Evolutionary conservation across 2,888 invertebrate species (phyloP), one percentile per base, ranked within the genome.

Genomic region (Sarcophaga variegata): DNA sequence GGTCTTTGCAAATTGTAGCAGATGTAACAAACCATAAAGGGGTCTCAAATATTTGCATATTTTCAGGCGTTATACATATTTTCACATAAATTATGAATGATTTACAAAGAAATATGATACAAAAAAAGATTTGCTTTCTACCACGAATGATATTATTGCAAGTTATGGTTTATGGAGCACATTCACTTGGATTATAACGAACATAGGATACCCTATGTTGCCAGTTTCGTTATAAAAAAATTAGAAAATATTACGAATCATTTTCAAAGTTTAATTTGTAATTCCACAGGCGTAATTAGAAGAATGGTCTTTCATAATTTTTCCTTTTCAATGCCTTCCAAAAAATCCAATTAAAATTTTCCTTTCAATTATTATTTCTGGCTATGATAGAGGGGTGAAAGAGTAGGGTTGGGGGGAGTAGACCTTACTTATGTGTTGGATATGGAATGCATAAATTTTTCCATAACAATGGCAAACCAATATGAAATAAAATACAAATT

Each of bases 401-500:
- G 14, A 3, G 54, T 54, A 54, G 10, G 8, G 2, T 2, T 37
- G 8, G 10, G 37, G 8, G 37, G 10, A 37, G 37, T 37, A 37
- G 37, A 37, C 37, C 37, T 37, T 37, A 37, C 10, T 10, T 37
- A 37, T 8, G 37, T 37, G 10, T 62, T 60, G 2, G 45, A 11
- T 49, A 8, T 25, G 20, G 3, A n/a, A 25, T 20, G 60, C n/a
- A 49, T 11, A 62, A 59, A 70, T 25, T 62, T 70, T 79, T 71
- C 27, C 12, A 79, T 71, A 62, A 66, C 12, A 80, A 54, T 10
- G 1, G 10, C 37, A 37, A 37, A 37, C 37, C 22, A 66, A 60
- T 72, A 80, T 25, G 25, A 66, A 72, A 47, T 72, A 59, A 25
- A 66, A 60, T 14, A 80, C 22, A 72, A 80, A 72, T 66, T 80